A percentile compares a stretch with the other conserved stretches of the same genome.
Conservation (phyloP, 2,797 vertebrate genomes). For the Acropternis orthonyx region DNA sequence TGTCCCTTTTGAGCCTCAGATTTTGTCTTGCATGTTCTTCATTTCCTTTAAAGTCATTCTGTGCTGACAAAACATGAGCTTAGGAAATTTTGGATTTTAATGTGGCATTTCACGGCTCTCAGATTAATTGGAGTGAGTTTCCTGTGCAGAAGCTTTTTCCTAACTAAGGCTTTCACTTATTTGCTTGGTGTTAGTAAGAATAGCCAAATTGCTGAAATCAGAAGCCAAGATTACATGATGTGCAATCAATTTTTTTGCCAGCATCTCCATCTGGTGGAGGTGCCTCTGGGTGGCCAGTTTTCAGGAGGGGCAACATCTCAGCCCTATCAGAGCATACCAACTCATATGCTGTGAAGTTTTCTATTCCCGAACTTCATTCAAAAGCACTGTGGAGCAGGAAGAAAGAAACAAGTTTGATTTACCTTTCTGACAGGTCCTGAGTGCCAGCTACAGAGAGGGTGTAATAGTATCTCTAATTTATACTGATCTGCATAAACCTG, state of each 20-base stretch:
- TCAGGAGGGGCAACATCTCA: not conserved
- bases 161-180: not conserved
- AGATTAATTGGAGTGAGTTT: not conserved
- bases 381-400: not conserved
- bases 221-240: not conserved
- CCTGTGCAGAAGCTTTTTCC: not conserved
- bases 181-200: not conserved
- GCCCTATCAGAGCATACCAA: not conserved
- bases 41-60: not conserved
- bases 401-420: not conserved
- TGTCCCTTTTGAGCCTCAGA: not conserved
- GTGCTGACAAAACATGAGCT: not conserved
- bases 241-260: not conserved
- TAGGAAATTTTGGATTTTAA: not conserved
- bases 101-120: not conserved
- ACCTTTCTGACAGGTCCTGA: not conserved
- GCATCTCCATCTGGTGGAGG: not conserved
- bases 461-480: not conserved
- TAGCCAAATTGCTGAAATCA: not conserved
- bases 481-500: not conserved
- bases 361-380: fast-evolving
- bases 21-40: not conserved
- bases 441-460: not conserved
- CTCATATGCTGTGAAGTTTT: not conserved
- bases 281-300: not conserved